phyloP scores from a whole-genome alignment of 1,140 invertebrate genomes.

The Pectinophora gossypiella region DNA sequence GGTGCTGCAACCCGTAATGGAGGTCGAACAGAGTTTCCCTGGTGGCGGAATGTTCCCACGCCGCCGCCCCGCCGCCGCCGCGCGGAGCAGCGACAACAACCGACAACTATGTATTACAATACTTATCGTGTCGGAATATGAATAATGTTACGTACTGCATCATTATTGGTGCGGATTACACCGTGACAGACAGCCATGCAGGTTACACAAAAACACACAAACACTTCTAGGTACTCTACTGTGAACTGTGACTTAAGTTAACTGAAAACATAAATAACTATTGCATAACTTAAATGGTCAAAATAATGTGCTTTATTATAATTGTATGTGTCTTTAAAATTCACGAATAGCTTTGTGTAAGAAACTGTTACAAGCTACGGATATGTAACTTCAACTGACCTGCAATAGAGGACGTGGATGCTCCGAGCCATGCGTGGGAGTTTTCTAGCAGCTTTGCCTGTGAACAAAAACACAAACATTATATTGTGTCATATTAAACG shows the following conservation, averaged over 20 bases:
- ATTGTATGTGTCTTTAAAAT: too few relatives aligned
- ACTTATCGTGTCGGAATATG: constrained; percentile 3
- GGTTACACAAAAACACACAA: background rate
- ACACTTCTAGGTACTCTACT: too few relatives aligned
- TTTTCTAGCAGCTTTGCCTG: constrained; percentile 93
- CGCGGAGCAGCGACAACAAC: constrained; percentile 2
- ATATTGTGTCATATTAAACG: background rate
- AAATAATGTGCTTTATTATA: background rate
- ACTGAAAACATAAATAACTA: background rate
- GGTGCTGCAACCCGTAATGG: background rate
- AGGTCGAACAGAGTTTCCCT: background rate
- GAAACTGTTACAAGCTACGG: too few relatives aligned
- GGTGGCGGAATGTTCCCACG: background rate
- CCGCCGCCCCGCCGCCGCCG: too few relatives aligned
- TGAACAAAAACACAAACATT: constrained; percentile 73
- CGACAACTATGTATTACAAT: background rate
- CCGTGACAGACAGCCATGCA: background rate
- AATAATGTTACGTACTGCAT: constrained; percentile 2
- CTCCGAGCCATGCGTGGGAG: constrained; percentile 92
- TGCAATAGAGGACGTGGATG: constrained; percentile 89
- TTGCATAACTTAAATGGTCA: background rate
- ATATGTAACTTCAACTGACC: constrained; percentile 79
- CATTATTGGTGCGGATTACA: constrained; percentile 2
- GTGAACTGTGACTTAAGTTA: too few relatives aligned
- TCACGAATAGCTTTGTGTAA: background rate